Percentiles rank a stretch among this genome's conserved stretches.
phyloP scores from a whole-genome alignment of 1,140 invertebrate species.

The Papilio aristodemus region DNA sequence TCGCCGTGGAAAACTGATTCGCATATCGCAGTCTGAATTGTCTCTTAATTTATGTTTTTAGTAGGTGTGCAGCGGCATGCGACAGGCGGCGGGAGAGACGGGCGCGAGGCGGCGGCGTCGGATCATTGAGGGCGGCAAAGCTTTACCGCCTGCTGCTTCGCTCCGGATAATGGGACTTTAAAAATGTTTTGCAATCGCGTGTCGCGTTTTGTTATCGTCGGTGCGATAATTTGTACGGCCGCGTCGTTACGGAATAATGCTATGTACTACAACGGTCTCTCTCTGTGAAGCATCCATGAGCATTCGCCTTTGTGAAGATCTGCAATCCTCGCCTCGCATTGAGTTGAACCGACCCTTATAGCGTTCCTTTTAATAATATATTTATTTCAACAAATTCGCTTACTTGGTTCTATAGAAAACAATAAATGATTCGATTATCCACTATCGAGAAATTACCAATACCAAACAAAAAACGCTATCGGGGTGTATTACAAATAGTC shows the following conservation, averaged over 20 bases:
- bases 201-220: slow-evolving; percentile 51
- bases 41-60: slow-evolving; percentile 68
- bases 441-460: not conserved
- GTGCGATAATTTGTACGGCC: slow-evolving; percentile 56
- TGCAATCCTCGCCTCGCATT: not conserved
- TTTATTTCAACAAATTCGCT: not conserved
- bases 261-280: slow-evolving; percentile 49
- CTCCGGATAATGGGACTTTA: slow-evolving; percentile 63
- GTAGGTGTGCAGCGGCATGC: slow-evolving; percentile 48
- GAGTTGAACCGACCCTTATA: not conserved
- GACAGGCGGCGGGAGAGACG: slow-evolving; percentile 38
- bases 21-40: slow-evolving; percentile 62
- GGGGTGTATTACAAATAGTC: not conserved
- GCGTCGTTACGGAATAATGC: slow-evolving; percentile 49
- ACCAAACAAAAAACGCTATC: not conserved
- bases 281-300: slow-evolving; percentile 48
- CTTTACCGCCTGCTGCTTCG: slow-evolving; percentile 59
- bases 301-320: slow-evolving; percentile 45
- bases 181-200: slow-evolving; percentile 62
- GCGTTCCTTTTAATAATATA: not conserved
- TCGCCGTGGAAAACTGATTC: slow-evolving; percentile 56
- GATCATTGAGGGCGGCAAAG: slow-evolving; percentile 70
- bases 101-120: slow-evolving; percentile 46
- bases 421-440: not conserved
- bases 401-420: not conserved